Conservation (phyloP, 2,888 invertebrate genomes). For the Carpatolechia fugitivella region DNA sequence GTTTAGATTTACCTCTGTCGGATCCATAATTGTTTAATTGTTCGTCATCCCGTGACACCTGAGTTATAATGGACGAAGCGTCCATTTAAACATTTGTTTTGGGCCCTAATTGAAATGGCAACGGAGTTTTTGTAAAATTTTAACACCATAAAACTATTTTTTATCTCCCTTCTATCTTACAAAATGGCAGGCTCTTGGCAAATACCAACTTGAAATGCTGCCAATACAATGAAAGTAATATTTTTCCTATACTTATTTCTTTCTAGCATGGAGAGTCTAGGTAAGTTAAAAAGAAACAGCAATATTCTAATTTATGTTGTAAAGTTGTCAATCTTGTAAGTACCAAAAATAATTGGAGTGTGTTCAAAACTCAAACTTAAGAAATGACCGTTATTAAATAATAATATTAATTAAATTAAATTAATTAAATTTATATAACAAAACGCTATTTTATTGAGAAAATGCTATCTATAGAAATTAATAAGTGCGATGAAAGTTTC, state of each 20-base stretch:
- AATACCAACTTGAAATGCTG: slow-evolving; percentile 64
- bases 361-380: slow-evolving; percentile 19
- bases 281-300: slow-evolving; percentile 33
- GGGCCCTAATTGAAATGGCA: slow-evolving; percentile 74
- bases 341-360: slow-evolving; percentile 45
- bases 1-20: slow-evolving; percentile 91
- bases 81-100: slow-evolving; percentile 88
- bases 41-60: slow-evolving; percentile 98
- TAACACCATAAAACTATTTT: slow-evolving; percentile 80
- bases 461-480: no score
- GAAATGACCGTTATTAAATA: slow-evolving; percentile 1
- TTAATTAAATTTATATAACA: no score
- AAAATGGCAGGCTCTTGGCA: slow-evolving; percentile 79
- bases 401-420: no score
- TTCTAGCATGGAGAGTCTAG: slow-evolving; percentile 27
- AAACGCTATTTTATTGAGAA: no score
- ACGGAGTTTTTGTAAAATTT: slow-evolving; percentile 71
- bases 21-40: slow-evolving; percentile 94
- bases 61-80: slow-evolving; percentile 99
- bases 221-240: slow-evolving; percentile 54
- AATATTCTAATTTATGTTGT: slow-evolving; percentile 30
- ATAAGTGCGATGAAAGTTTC: no score
- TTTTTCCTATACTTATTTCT: slow-evolving; percentile 34
- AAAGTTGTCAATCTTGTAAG: slow-evolving; percentile 53
- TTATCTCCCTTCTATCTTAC: slow-evolving; percentile 79